Evolutionary conservation across 2,797 vertebrate genomes (phyloP), one percentile per base, ranked within the genome.

Genomic region (Pseudochaenichthys georgianus): DNA sequence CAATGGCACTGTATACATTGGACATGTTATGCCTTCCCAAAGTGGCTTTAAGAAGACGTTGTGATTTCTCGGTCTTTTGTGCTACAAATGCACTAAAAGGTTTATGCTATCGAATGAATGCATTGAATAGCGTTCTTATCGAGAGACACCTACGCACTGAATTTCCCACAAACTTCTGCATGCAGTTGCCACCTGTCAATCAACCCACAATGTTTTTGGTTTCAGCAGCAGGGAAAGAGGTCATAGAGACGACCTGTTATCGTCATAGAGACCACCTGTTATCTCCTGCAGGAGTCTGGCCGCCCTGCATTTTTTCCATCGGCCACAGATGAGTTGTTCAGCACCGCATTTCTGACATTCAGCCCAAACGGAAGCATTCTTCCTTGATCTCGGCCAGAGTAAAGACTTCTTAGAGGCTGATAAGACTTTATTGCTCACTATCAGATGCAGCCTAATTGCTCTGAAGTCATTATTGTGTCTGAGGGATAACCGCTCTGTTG

Each of bases 371-470:
- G 77, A 89, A 82, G 58, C 83, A 50, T 77, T 83, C 66, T 65
- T 70, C 66, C 75, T 48, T 66, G 79, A 85, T 88, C 73, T 2
- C 53, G 78, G 65, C 73, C 87, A 77, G 78, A 81, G 61, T 3
- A 34, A 70, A 34, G 70, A 62, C 72, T 13, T 55, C 81, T 83
- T 41, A 62, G 9, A 72, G 67, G 21, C 78, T 46, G 86, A 88
- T 90, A 90, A 88, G 83, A 71, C 59, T 11, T 71, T 58, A 75
- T 87, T n/a, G 62, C 16, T 69, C 64, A 0, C 78, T 87, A 87
- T 92, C 89, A 86, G 87, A 88, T 88, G 75, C 48, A 85, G 85
- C 75, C 85, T 83, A 89, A 89, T 89, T 51, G 81, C 82, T 57
- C 59, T 4, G 65, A 64, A 76, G 72, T 82, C 84, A 73, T 90